A percentile compares a stretch with the other conserved stretches of the same genome.
Evolutionary conservation across 2,113 vertebrate genomes (phyloP).

Genomic region (Oncorhynchus nerka): DNA sequence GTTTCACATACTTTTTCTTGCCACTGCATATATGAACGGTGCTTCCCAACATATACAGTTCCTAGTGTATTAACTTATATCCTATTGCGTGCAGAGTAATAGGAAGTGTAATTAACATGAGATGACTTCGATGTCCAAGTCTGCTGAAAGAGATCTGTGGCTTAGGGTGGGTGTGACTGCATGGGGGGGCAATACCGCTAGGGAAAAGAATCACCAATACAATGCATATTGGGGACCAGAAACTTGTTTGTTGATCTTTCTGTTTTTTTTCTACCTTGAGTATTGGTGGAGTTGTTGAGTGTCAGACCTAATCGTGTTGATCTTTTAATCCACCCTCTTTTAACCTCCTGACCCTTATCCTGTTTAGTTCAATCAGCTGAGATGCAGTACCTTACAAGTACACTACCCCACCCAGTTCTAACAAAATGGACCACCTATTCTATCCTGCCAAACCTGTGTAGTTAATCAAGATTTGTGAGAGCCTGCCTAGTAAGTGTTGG

Average conservation of each 20-base stretch:
- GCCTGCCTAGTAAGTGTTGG: not conserved
- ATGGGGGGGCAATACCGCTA: no score
- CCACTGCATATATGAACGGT: not conserved
- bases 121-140: constrained; percentile 4
- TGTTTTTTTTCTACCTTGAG: no score
- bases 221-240: no score
- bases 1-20: no score
- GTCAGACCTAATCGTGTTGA: not conserved
- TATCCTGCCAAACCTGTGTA: not conserved
- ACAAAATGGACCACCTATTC: not conserved
- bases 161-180: constrained; percentile 26
- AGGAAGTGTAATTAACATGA: constrained; percentile 50
- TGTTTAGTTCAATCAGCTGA: not conserved
- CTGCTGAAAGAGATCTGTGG: constrained; percentile 22
- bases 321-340: not conserved
- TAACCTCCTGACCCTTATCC: not conserved
- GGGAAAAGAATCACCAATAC: no score
- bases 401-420: not conserved
- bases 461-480: constrained; percentile 17
- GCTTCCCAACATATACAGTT: constrained; percentile 16
- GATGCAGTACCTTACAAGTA: not conserved
- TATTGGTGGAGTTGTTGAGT: no score
- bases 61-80: constrained; percentile 12
- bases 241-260: no score
- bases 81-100: constrained; percentile 33